phyloP scores from a whole-genome alignment of 2,113 vertebrate species.

The Tenebrosternarchus preto region DNA sequence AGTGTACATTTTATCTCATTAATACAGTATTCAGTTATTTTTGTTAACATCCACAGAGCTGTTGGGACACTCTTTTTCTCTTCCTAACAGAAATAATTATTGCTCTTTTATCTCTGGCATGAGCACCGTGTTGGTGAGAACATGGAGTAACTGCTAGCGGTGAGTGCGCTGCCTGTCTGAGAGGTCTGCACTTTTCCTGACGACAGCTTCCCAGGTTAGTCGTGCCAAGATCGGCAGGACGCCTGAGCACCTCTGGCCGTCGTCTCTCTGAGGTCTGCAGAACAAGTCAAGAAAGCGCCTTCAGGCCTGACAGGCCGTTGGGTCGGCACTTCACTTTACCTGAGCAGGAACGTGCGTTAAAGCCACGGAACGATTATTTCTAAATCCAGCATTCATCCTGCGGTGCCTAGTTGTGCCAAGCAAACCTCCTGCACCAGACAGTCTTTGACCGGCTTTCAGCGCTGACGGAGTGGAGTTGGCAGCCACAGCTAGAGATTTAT shows the following conservation, averaged over 20 bases:
- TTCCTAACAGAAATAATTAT: background rate
- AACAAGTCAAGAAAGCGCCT: background rate
- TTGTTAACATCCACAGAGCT: background rate
- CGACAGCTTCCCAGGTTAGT: conserved; percentile 10
- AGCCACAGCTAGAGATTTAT: conserved; percentile 41
- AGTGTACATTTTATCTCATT: background rate
- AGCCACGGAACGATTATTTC: conserved; percentile 8
- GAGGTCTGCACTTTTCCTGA: conserved; percentile 8
- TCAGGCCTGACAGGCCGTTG: background rate
- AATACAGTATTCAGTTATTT: background rate
- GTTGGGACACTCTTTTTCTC: background rate
- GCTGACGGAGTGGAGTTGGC: conserved; percentile 38
- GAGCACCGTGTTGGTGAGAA: background rate
- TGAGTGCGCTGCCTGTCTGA: background rate
- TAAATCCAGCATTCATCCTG: conserved; percentile 6
- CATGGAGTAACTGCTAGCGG: background rate
- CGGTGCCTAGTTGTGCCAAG: conserved; percentile 19
- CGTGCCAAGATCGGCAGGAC: conserved; percentile 7
- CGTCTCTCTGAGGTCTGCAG: conserved; percentile 1
- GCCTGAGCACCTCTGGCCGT: background rate
- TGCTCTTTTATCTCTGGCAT: background rate
- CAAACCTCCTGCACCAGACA: conserved; percentile 38
- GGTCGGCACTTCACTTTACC: background rate
- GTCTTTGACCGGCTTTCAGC: conserved; percentile 42
- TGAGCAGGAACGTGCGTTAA: conserved; percentile 2